Conservation (phyloP, 1,140 invertebrate genomes). For the Neotoxoptera formosana region DNA sequence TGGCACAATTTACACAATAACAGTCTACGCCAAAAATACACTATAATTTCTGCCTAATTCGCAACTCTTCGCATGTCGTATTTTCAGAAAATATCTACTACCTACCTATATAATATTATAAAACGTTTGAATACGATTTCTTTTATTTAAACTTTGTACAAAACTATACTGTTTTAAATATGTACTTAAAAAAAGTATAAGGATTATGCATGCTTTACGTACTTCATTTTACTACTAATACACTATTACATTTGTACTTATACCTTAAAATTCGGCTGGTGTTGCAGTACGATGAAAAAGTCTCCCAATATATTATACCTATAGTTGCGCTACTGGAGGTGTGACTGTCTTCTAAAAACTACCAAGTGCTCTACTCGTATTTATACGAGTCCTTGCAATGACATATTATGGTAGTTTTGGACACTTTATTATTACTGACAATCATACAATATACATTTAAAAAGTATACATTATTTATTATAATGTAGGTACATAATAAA, state of each 20-base stretch:
- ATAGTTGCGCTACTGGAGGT: too few relatives aligned
- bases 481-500: not conserved
- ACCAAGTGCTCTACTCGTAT: not conserved
- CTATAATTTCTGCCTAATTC: not conserved
- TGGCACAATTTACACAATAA: not conserved
- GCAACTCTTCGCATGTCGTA: too few relatives aligned
- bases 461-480: not conserved
- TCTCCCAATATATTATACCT: too few relatives aligned
- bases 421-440: not conserved
- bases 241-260: not conserved
- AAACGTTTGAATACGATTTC: not conserved
- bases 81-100: not conserved
- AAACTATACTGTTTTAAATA: too few relatives aligned
- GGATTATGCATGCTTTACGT: not conserved
- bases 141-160: not conserved
- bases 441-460: not conserved
- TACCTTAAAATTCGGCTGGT: too few relatives aligned
- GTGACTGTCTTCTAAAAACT: not conserved
- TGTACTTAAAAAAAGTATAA: too few relatives aligned
- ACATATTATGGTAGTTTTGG: not conserved
- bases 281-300: too few relatives aligned
- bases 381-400: not conserved
- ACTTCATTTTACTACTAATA: not conserved
- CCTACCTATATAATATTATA: not conserved
- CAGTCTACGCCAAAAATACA: not conserved